These are phyloP conservation scores for Leptobrachium leishanense DNA, from an alignment of 2,113 vertebrate species.

Conservation along the genomic window DNA sequence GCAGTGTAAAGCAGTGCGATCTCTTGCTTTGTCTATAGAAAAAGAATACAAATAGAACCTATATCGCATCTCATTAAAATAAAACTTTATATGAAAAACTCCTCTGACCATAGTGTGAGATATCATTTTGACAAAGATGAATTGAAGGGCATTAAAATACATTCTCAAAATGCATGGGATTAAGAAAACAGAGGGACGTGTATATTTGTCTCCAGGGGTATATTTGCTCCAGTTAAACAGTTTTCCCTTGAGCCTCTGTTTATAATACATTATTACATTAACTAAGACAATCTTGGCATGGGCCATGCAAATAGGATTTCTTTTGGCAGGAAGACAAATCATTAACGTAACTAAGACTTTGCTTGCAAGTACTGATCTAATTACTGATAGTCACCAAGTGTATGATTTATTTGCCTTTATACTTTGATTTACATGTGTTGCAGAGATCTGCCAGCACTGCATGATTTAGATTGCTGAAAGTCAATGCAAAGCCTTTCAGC, in stretches of 20 bases:
- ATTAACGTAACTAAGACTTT: conserved; percentile 50
- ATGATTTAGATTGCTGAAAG: background rate
- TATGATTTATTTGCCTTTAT: background rate
- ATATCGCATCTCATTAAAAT: background rate
- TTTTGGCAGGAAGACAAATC: conserved; percentile 56
- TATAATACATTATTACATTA: conserved; percentile 58
- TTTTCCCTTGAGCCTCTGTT: conserved; percentile 55
- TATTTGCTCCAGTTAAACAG: conserved; percentile 53
- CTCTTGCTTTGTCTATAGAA: background rate
- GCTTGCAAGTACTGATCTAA: background rate
- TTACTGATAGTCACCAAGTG: background rate
- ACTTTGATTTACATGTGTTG: background rate
- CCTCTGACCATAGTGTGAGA: background rate
- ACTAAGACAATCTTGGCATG: conserved; percentile 56
- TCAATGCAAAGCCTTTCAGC: background rate
- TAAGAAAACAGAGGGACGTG: background rate
- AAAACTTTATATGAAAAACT: background rate
- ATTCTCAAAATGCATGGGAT: conserved; percentile 3
- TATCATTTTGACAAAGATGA: background rate
- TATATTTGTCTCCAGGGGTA: background rate
- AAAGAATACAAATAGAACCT: background rate
- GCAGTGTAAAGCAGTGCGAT: too few relatives aligned
- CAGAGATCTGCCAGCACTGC: background rate
- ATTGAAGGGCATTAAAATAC: background rate
- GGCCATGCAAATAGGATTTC: conserved; percentile 49